Conservation (phyloP, 2,888 invertebrate genomes). For the Colletes collaris region DNA sequence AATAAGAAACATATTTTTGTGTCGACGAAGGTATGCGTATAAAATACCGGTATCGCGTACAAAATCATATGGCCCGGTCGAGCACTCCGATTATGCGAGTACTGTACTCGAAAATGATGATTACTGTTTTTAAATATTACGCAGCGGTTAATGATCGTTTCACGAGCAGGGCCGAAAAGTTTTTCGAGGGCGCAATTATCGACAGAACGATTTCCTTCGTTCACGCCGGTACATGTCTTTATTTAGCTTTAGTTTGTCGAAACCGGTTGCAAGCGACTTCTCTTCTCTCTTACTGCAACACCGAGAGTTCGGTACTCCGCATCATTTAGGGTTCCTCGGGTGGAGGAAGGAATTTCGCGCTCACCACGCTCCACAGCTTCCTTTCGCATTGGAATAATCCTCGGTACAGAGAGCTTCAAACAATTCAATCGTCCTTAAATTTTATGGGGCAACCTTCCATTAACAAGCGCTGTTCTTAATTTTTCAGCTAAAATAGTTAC, state of each 20-base stretch:
- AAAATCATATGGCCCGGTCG: not conserved
- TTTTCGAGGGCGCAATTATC: constrained; percentile 63
- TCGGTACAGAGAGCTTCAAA: constrained; percentile 1
- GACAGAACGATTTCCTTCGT: constrained; percentile 60
- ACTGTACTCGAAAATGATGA: constrained; percentile 8
- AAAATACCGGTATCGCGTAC: not conserved
- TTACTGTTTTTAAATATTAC: constrained; percentile 38
- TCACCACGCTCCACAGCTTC: constrained; percentile 53
- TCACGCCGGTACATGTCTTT: constrained; percentile 70
- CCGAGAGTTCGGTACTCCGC: constrained; percentile 59
- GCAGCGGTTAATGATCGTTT: constrained; percentile 28
- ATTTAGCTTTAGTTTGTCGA: constrained; percentile 75
- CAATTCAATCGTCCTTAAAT: not conserved
- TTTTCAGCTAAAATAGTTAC: no score
- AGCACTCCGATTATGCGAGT: constrained; percentile 4
- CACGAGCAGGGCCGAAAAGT: constrained; percentile 27
- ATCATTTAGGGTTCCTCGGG: constrained; percentile 67
- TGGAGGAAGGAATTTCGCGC: constrained; percentile 65
- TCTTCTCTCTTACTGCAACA: constrained; percentile 50
- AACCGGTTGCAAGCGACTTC: constrained; percentile 74
- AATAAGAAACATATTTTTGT: no score
- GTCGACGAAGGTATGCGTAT: no score
- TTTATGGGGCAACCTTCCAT: no score
- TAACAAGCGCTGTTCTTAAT: no score
- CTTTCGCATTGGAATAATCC: constrained; percentile 51